phyloP scores from a whole-genome alignment of 2,888 invertebrate genomes.

The Girardia tigrina region DNA sequence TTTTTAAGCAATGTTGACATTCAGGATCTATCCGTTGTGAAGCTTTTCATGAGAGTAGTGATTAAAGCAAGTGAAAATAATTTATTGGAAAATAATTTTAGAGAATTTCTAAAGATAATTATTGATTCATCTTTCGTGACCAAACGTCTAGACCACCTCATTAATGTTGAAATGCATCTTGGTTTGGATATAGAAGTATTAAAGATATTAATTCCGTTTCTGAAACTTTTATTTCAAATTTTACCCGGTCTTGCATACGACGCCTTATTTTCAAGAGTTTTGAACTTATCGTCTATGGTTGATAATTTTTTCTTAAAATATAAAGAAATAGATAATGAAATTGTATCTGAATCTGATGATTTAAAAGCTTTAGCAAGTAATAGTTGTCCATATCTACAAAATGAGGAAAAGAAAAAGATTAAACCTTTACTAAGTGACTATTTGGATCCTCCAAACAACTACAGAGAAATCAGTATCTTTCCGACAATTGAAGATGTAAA shows the following conservation, averaged over 20 bases:
- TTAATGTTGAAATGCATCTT: not conserved
- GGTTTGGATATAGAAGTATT: not conserved
- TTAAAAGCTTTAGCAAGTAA: not conserved
- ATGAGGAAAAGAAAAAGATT: not conserved
- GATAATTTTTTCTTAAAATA: not conserved
- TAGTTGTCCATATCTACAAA: not conserved
- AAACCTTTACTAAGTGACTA: conserved; percentile 11
- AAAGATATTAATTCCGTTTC: not conserved
- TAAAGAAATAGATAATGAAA: not conserved
- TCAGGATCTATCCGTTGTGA: not conserved
- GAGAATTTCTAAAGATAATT: conserved; percentile 1
- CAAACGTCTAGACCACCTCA: not conserved
- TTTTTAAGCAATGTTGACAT: not conserved
- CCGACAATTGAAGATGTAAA: conserved; percentile 47
- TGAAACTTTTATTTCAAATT: not conserved
- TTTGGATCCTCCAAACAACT: conserved; percentile 50
- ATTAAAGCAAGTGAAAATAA: conserved; percentile 23
- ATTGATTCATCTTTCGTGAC: conserved; percentile 5
- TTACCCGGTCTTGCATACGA: not conserved
- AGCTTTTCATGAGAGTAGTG: not conserved
- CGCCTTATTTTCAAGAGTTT: not conserved
- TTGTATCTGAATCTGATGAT: not conserved
- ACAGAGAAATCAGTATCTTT: conserved; percentile 45
- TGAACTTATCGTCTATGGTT: not conserved
- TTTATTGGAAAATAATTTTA: not conserved